Conservation (phyloP, 2,797 vertebrate species). For the Monodelphis domestica region DNA sequence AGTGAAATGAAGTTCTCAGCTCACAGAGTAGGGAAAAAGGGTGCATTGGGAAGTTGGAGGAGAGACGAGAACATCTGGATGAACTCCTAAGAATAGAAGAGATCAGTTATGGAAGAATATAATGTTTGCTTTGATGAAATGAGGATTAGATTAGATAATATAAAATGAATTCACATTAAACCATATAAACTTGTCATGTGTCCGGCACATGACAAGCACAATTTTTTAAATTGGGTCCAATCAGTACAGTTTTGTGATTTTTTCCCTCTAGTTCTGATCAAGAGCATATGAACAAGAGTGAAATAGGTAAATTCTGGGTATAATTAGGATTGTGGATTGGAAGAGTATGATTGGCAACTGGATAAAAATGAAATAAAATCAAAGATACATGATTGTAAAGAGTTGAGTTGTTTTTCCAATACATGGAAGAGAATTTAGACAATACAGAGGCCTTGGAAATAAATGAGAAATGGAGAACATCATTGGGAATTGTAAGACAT, state of each 20-base stretch:
- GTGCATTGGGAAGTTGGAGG: background rate
- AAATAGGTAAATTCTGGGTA: background rate
- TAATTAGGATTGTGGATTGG: background rate
- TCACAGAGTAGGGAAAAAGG: background rate
- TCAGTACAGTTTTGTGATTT: background rate
- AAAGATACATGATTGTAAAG: background rate
- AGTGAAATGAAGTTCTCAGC: background rate
- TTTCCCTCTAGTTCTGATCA: background rate
- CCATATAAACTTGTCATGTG: background rate
- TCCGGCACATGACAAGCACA: background rate
- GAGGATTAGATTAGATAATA: background rate
- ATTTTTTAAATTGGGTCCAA: background rate
- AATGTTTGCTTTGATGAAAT: background rate
- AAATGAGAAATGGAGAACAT: background rate
- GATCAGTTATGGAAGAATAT: background rate
- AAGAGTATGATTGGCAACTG: background rate
- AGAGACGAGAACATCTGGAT: background rate
- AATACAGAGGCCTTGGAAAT: background rate
- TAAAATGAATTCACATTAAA: background rate
- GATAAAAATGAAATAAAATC: background rate
- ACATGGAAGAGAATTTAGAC: background rate
- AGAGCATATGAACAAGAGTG: background rate
- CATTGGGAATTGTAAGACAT: background rate
- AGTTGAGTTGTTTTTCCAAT: background rate
- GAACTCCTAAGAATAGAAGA: background rate